phyloP scores from a whole-genome alignment of 2,113 vertebrate species.

The Myocastor coypus region DNA sequence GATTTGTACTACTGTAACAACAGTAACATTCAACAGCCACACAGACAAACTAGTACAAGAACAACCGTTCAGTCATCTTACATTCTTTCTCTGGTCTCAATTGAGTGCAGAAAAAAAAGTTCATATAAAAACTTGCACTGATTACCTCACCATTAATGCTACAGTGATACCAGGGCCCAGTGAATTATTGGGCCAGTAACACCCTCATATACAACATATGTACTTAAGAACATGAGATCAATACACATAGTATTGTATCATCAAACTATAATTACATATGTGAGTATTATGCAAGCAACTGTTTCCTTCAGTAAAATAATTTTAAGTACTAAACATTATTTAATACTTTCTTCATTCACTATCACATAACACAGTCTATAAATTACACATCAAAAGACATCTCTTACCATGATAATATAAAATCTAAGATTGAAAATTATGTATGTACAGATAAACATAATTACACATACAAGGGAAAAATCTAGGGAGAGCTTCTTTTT shows the following conservation, averaged over 20 bases:
- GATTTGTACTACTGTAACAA: not conserved
- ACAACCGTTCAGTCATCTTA: not conserved
- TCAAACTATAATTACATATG: not conserved
- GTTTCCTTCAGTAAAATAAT: conserved; percentile 7
- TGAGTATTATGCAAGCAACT: not conserved
- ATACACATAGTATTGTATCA: not conserved
- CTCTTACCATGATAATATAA: not conserved
- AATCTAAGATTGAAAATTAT: conserved; percentile 25
- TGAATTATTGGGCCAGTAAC: not conserved
- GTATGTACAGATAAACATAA: not conserved
- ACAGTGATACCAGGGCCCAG: not conserved
- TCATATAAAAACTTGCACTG: not conserved
- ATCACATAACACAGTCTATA: conserved; percentile 8
- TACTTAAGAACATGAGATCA: conserved; percentile 34
- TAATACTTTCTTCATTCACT: conserved; percentile 16
- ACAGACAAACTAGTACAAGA: not conserved
- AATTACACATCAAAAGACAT: conserved; percentile 26
- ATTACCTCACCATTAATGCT: not conserved
- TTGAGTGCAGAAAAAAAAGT: not conserved
- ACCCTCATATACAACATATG: not conserved
- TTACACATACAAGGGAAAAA: conserved; percentile 1
- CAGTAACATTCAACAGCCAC: not conserved
- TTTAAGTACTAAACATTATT: conserved; percentile 2
- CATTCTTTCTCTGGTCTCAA: not conserved
- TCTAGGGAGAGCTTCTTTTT: not conserved